Evolutionary conservation across 2,888 invertebrate genomes (phyloP), one percentile per base, ranked within the genome.

Genomic region (Polyommatus icarus): DNA sequence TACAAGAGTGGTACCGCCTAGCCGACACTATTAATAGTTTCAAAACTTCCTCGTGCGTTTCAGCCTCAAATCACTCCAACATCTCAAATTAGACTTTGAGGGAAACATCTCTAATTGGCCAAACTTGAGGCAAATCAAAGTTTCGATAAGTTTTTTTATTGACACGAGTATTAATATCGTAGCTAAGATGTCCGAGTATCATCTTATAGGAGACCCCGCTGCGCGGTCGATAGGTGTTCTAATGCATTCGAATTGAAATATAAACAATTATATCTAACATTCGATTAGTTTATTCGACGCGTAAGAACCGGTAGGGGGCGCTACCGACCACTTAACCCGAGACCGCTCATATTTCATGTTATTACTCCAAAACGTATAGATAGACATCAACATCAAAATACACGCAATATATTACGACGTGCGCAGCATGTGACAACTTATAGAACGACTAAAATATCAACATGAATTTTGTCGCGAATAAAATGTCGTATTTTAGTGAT

Each of bases 301-400:
- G 91, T 90, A 87, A 87, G 88, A 87, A 83, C 77, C 92, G 84
- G 89, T 91, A 85, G 92, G 93, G 89, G 92, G 89, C 87, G 92
- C 93, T 93, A 93, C 93, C 84, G 91, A 87, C 82, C 86, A 85
- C 84, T 84, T 83, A 88, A 88, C 88, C 88, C 89, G 88, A 89
- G 84, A 83, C 80, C 80, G 79, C 79, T 83, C 87, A 86, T 89
- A 88, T 87, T 87, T 89, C 85, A 87, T 89, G 90, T 90, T 89
- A 89, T 89, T 87, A 88, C 89, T 89, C 88, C 90, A 90, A 91
- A 88, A 85, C 87, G 86, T 87, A 84, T 85, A 88, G 89, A 91
- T 91, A 87, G 88, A 89, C 88, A 91, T 89, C 90, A 88, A 89
- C 84, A 85, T 67, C 67, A 67, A 67, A 67, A 67, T 67, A 29